A percentile compares a stretch with the other conserved stretches of the same genome.
phyloP scores from a whole-genome alignment of 2,888 invertebrate species.

The Morinoia aosen region DNA sequence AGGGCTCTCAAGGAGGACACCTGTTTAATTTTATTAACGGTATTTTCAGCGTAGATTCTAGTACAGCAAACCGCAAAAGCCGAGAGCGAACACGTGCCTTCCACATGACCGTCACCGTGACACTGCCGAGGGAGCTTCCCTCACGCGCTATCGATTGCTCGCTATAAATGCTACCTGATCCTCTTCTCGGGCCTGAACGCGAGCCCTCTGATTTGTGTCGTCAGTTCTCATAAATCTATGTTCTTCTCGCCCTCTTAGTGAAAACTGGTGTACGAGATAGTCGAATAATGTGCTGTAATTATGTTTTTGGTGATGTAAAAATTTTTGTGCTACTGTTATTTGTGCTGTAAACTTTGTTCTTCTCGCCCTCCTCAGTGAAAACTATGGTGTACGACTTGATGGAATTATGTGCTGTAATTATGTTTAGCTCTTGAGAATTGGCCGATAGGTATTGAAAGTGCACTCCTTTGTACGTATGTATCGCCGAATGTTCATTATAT shows the following conservation, averaged over 20 bases:
- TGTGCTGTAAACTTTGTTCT: too few relatives aligned
- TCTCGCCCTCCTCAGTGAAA: not conserved
- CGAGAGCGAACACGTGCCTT: not conserved
- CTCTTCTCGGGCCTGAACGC: not conserved
- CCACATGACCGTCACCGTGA: not conserved
- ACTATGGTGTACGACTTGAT: not conserved
- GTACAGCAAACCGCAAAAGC: not conserved
- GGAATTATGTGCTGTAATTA: not conserved
- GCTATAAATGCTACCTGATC: not conserved
- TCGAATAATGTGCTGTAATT: not conserved
- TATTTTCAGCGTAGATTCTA: not conserved
- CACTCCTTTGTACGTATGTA: not conserved
- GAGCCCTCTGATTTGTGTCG: too few relatives aligned
- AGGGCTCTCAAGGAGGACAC: not conserved
- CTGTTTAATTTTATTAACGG: not conserved
- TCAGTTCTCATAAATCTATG: too few relatives aligned
- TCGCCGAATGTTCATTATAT: not conserved
- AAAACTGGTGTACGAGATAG: not conserved
- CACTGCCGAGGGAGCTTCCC: conserved; percentile 15
- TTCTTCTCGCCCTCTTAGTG: too few relatives aligned
- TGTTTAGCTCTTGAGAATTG: not conserved
- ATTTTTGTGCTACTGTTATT: too few relatives aligned
- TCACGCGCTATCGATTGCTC: conserved; percentile 16
- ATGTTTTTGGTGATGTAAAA: too few relatives aligned
- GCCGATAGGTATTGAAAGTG: not conserved